Evolutionary conservation across 2,113 vertebrate genomes (phyloP), one percentile per base, ranked within the genome.

Genomic region (Vombatus ursinus): DNA sequence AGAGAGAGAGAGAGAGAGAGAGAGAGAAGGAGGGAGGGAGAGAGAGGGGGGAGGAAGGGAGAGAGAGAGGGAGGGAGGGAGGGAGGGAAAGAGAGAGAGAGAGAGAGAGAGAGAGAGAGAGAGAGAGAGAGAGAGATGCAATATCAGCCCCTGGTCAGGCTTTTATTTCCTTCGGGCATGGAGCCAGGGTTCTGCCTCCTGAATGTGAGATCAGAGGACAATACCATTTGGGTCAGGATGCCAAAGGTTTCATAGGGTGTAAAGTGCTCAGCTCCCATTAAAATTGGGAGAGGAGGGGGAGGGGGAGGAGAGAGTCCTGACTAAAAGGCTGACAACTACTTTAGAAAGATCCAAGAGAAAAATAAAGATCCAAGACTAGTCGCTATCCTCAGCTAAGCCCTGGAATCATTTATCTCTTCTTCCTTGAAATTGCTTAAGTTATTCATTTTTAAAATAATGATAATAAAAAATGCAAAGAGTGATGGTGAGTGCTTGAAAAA

Each of bases 251-350:
- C 89, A 95, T 14, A 22, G 97, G 93, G 94, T 97, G 96, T 97
- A 96, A 98, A 98, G 98, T 97, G 97, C 96, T 95, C 94, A 37
- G 97, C 97, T 96, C 97, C 98, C 97, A 96, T 95, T 98, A 98
- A 97, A 98, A 96, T 31, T 47, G 91, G 90, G 94, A 57, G 54
- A 89, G 47, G 90, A n/a, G 25, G 12, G 89, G 84, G 92, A 37
- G 31, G 84, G 89, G 91, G 50, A 95, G 68, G 52, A 50, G 90
- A 90, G 50, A 91, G 93, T 68, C 96, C 92, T 95, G 96, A 94
- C 97, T 93, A 90, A 96, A 97, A 97, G 93, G 90, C 92, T 97
- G 92, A 84, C 94, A 96, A 97, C 94, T 92, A 96, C 95, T 95
- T 97, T 89, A 84, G 92, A 96, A 95, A 94, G 93, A 96, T 96